These are phyloP conservation scores for Pseudoips prasinana DNA, from an alignment of 2,888 invertebrate species.

Conservation along the genomic window DNA sequence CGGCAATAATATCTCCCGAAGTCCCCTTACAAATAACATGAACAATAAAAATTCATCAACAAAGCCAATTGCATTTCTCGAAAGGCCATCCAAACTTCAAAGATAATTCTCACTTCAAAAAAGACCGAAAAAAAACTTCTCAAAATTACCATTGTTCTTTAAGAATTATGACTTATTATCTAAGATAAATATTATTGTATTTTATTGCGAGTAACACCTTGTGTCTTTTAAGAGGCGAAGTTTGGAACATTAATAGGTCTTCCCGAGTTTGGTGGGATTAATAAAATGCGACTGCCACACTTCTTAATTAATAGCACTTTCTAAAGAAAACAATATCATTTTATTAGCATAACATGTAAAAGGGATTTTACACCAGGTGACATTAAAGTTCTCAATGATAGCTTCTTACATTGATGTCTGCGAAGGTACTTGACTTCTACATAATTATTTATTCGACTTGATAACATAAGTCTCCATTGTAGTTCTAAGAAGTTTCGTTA, in stretches of 20 bases:
- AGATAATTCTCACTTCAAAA: conserved; percentile 48
- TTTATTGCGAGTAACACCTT: conserved; percentile 68
- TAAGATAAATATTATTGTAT: conserved; percentile 69
- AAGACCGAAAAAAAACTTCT: conserved; percentile 47
- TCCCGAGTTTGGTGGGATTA: conserved; percentile 69
- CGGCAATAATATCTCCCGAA: neutral
- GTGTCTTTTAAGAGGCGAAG: conserved; percentile 61
- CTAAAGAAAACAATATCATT: conserved; percentile 81
- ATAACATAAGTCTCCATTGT: no score
- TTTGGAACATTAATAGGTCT: conserved; percentile 73
- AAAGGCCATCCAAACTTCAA: conserved; percentile 18
- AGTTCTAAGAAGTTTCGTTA: no score
- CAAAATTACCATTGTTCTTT: conserved; percentile 43
- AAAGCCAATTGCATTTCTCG: conserved; percentile 21
- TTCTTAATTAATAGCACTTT: conserved; percentile 80
- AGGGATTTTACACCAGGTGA: conserved; percentile 33
- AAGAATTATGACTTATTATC: conserved; percentile 69
- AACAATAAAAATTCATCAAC: conserved; percentile 3
- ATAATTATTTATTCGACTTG: no score
- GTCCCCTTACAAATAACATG: neutral
- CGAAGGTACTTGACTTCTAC: no score
- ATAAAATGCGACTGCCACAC: conserved; percentile 74
- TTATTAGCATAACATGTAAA: conserved; percentile 70
- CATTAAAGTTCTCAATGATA: no score
- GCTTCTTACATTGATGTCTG: no score